Percentiles rank a stretch among this genome's conserved stretches.
Evolutionary conservation across 2,797 vertebrate genomes (phyloP).

Genomic region (Lutjanus argentimaculatus): DNA sequence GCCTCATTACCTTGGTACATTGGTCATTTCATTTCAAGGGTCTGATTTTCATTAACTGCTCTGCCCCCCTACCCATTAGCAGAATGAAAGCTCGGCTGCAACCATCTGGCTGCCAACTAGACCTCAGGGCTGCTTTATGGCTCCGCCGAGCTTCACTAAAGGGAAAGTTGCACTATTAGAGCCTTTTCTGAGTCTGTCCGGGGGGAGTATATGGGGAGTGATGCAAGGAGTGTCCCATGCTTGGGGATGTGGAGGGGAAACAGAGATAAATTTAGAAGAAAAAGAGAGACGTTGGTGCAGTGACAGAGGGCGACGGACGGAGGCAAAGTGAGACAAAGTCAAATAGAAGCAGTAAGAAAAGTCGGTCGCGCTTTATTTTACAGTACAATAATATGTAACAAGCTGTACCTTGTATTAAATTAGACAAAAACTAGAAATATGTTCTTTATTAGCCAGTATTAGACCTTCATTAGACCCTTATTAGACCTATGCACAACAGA

Average conservation of each 20-base stretch:
- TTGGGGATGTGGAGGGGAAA: slow-evolving; percentile 33
- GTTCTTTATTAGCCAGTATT: too few relatives aligned
- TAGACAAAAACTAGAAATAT: too few relatives aligned
- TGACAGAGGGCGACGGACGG: slow-evolving; percentile 52
- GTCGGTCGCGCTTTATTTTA: too few relatives aligned
- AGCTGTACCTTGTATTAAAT: too few relatives aligned
- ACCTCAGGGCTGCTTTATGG: slow-evolving; percentile 81
- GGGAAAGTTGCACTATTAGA: slow-evolving; percentile 73
- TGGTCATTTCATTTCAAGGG: slow-evolving; percentile 88
- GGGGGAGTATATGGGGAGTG: slow-evolving; percentile 57
- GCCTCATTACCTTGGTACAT: slow-evolving; percentile 86
- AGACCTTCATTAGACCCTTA: too few relatives aligned
- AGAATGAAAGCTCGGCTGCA: slow-evolving; percentile 80
- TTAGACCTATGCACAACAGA: too few relatives aligned
- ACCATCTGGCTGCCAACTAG: slow-evolving; percentile 83
- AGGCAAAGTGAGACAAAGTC: slow-evolving; percentile 74
- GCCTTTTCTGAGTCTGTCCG: slow-evolving; percentile 68
- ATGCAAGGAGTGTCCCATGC: slow-evolving; percentile 64
- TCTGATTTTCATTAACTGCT: slow-evolving; percentile 87
- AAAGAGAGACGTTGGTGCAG: slow-evolving; percentile 53
- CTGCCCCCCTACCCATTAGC: slow-evolving; percentile 80
- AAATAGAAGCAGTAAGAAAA: slow-evolving; percentile 62
- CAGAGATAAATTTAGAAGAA: slow-evolving; percentile 72
- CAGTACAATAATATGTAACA: too few relatives aligned
- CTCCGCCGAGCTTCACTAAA: slow-evolving; percentile 75